Base-by-base conservation (phyloP, 2,113 vertebrate species). In the Meriones unguiculatus region DNA sequence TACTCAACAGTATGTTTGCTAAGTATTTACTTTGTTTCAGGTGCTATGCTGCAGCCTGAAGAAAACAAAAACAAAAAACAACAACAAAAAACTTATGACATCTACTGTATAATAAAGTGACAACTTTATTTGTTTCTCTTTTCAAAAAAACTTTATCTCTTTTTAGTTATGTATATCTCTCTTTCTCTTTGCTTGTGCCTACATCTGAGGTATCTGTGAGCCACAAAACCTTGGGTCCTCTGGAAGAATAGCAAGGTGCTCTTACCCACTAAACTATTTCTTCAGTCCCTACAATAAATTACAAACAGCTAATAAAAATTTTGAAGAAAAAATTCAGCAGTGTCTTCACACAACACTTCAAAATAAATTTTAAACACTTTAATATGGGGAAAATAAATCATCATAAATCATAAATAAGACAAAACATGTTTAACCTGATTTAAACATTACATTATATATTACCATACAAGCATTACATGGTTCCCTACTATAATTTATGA, bases 301-400 rank as follows among this genome's bases (percentile, higher is more conserved):
- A 14, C 10, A 93, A 52, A 17, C 75, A 90, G 35, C 32, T 65
- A 86, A 85, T 12, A 80, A 80, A 78, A 50, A 0, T 80, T 88
- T 94, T 94, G 32, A 90, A 24, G 41, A 77, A 84, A 50, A 78
- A 80, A 78, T 38, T 7, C 11, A 70, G 25, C 7, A 77, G 9
- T 54, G 25, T 24, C 28, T 32, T 90, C 73, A 91, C 52, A 3
- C 4, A 91, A 77, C 10, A 1, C 22, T 91, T 96, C 54, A 89
- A 94, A 91, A 91, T 91, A 93, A 93, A 89, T 89, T 57, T 86
- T 87, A 95, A 25, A 86, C 69, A 59, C 2, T 46, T 81, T 14
- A 94, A 85, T 81, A 84, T 78, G 62, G 35, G 41, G 65, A 94
- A 95, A 52, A 38, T 46, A 22, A 62, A 50, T 18, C 69, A 52